Conservation (phyloP, 2,888 invertebrate species). For the Phlogophora meticulosa region DNA sequence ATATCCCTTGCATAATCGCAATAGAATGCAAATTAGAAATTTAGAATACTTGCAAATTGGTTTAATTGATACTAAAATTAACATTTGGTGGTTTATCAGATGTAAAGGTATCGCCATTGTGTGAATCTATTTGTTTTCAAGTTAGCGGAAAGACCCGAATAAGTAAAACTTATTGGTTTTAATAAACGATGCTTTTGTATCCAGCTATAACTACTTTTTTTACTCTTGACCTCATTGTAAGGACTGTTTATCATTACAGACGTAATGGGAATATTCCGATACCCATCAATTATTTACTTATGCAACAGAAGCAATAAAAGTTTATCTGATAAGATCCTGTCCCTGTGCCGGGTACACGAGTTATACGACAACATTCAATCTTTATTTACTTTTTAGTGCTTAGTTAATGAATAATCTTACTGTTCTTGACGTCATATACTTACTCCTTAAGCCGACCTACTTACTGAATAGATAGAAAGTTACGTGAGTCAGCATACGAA, state of each 20-base stretch:
- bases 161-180: too few relatives aligned
- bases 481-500: neutral
- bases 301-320: conserved; percentile 6
- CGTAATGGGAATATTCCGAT: conserved; percentile 26
- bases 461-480: neutral
- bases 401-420: neutral
- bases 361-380: neutral
- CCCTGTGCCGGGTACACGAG: too few relatives aligned
- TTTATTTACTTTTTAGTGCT: conserved; percentile 9
- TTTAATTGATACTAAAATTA: conserved; percentile 20
- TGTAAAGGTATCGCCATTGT: neutral
- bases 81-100: conserved; percentile 10
- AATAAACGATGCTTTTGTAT: too few relatives aligned
- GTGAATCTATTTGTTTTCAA: neutral
- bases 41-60: conserved; percentile 11
- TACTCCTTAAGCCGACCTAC: neutral
- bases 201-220: too few relatives aligned
- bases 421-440: conserved; percentile 4
- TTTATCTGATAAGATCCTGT: conserved; percentile 1
- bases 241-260: conserved; percentile 1
- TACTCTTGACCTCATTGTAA: conserved; percentile 37
- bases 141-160: neutral
- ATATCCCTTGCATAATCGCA: conserved; percentile 10
- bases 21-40: conserved; percentile 41
- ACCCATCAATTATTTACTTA: neutral